Evolutionary conservation across 2,113 vertebrate species (phyloP).

Genomic region (Heterocephalus glaber): DNA sequence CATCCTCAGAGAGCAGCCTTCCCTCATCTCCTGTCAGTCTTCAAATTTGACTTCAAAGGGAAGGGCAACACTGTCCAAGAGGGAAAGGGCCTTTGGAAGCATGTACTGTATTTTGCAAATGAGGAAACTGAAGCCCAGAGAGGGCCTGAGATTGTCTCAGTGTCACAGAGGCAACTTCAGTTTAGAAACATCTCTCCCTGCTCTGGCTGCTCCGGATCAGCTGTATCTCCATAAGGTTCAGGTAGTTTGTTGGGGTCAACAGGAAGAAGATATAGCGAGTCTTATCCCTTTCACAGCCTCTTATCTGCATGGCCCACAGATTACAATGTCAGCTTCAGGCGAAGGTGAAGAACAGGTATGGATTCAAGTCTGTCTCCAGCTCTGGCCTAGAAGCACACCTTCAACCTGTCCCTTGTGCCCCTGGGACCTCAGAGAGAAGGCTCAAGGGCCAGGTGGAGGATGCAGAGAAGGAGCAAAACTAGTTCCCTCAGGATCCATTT

Average conservation of each 20-base stretch:
- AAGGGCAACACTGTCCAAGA: neutral
- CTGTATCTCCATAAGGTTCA: neutral
- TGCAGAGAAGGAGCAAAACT: neutral
- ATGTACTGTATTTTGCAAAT: neutral
- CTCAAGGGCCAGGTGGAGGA: constrained; percentile 49
- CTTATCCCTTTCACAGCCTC: neutral
- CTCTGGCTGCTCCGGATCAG: neutral
- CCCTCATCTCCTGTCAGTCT: neutral
- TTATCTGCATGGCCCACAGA: neutral
- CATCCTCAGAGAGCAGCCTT: neutral
- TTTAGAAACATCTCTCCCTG: neutral
- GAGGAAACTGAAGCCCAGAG: constrained; percentile 3
- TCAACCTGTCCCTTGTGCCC: neutral
- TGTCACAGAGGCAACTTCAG: neutral
- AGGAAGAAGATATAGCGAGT: neutral
- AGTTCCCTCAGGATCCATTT: constrained; percentile 48
- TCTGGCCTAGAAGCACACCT: neutral
- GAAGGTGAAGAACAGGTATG: neutral
- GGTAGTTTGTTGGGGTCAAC: neutral
- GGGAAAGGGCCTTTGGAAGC: neutral
- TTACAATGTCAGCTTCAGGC: neutral
- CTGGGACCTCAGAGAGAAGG: neutral
- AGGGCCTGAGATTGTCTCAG: neutral
- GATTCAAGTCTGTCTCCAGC: neutral
- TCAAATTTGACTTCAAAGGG: neutral